These are phyloP conservation scores for Ptilonorhynchus violaceus DNA, from an alignment of 2,113 vertebrate genomes.

Conservation along the genomic window DNA sequence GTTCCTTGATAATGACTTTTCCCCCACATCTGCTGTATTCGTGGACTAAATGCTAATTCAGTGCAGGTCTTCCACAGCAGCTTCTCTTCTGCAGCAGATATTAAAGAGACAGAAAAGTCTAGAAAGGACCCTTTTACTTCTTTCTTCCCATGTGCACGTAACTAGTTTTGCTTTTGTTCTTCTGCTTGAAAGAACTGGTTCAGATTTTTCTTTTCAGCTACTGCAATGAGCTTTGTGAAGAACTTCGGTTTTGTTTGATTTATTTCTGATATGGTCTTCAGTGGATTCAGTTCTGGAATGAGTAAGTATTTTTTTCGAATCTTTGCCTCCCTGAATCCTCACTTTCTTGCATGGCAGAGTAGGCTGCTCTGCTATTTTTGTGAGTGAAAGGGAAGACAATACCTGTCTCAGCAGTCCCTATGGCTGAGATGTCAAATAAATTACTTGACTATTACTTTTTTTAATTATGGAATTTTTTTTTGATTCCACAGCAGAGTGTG, in stretches of 20 bases:
- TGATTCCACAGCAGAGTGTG: neutral
- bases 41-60: neutral
- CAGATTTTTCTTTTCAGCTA: neutral
- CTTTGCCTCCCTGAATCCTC: neutral
- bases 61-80: neutral
- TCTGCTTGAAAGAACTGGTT: neutral
- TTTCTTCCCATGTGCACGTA: neutral
- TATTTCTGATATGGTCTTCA: neutral
- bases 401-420: neutral
- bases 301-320: neutral
- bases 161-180: neutral
- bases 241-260: neutral
- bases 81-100: neutral
- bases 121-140: neutral
- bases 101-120: neutral
- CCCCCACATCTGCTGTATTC: neutral
- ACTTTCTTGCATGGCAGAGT: neutral
- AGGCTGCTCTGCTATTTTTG: neutral
- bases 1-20: neutral
- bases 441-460: neutral
- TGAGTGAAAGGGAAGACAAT: neutral
- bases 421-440: neutral
- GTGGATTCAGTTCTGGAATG: neutral
- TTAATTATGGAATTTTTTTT: neutral
- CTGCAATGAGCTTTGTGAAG: neutral